phyloP scores from a whole-genome alignment of 2,888 invertebrate species.

The Drosophila colorata region DNA sequence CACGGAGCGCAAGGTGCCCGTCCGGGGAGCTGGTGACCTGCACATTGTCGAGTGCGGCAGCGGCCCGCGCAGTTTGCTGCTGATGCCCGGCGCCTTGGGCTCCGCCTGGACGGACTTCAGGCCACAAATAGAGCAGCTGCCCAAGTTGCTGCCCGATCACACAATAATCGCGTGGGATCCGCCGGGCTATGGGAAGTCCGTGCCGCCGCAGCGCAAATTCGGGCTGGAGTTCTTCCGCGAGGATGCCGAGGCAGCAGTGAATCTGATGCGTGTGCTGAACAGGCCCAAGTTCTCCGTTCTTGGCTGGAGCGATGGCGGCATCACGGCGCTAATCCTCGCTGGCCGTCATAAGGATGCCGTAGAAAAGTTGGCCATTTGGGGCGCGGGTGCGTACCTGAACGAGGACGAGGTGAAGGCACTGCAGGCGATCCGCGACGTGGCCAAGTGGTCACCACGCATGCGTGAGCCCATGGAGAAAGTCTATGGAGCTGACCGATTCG shows the following conservation, averaged over 20 bases:
- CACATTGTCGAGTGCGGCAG: constrained; percentile 88
- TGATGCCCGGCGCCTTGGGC: constrained; percentile 93
- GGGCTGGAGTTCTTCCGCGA: constrained; percentile 89
- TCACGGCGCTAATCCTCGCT: constrained; percentile 91
- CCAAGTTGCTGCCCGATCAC: constrained; percentile 83
- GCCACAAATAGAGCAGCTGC: constrained; percentile 89
- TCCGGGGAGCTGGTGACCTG: constrained; percentile 87
- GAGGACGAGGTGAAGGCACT: constrained; percentile 89
- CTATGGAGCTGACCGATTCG: constrained; percentile 91
- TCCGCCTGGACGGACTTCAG: constrained; percentile 93
- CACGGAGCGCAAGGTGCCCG: constrained; percentile 87
- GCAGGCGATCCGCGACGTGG: constrained; percentile 90
- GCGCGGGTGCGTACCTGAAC: constrained; percentile 90
- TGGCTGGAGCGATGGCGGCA: constrained; percentile 97
- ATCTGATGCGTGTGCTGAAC: constrained; percentile 90
- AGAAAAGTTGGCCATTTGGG: constrained; percentile 91
- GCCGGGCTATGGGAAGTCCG: constrained; percentile 93
- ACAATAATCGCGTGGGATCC: constrained; percentile 91
- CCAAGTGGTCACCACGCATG: constrained; percentile 92
- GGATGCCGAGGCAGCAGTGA: constrained; percentile 90
- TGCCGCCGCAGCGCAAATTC: constrained; percentile 91
- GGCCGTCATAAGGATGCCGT: constrained; percentile 89
- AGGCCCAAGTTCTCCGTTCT: constrained; percentile 90
- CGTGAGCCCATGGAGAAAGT: constrained; percentile 89
- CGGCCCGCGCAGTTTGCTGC: constrained; percentile 86